Base-by-base conservation (phyloP, 2,888 invertebrate species). In the Campoplex nolae region DNA sequence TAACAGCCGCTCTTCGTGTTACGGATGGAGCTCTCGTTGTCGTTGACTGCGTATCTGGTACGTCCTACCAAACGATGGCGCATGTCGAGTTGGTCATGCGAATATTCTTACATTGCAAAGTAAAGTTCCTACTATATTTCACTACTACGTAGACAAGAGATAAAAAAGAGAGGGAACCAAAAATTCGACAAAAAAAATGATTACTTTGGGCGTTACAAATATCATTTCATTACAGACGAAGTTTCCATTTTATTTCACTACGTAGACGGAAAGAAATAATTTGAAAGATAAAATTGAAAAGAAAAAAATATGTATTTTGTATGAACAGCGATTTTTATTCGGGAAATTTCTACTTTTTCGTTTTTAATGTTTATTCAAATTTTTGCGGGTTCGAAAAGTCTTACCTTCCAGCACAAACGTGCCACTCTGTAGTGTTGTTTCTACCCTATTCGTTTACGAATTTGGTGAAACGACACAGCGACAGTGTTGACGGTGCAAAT, bases 11-110 rank as follows among this genome's bases (percentile, higher is more conserved):
- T 91, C 97, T 99, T 90, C 98, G 99, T 96, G 99, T 99, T 75
- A 99, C 99, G 93, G 99, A 99, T 95, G 99, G 99, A 95, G 99
- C 99, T 92, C 97, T 99, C 87, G 99, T 99, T 81, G 99, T 99
- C 76, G 99, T 99, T 9, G 99, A 99, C 95, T 99, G 99, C 95
- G 99, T 99, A 79, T 99, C 99, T 92, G 99, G 99, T 99, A 95
- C 94, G 96, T 95, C 68, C 89, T 79, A 88, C 80, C 86, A 77
- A 83, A 83, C 76, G 86, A 83, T 80, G 86, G 86, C 86, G 80
- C 86, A 86, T 86, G 86, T 83, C 86, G 80, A 86, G 83, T 86
- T 83, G 87, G 77, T 82, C 80, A 68, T 89, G 73, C 77, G 79
- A 83, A 67, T 71, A 77, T 88, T 79, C 87, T 89, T 84, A 71